phyloP scores from a whole-genome alignment of 2,888 invertebrate genomes.

The Liopterus haemorrhoidalis region DNA sequence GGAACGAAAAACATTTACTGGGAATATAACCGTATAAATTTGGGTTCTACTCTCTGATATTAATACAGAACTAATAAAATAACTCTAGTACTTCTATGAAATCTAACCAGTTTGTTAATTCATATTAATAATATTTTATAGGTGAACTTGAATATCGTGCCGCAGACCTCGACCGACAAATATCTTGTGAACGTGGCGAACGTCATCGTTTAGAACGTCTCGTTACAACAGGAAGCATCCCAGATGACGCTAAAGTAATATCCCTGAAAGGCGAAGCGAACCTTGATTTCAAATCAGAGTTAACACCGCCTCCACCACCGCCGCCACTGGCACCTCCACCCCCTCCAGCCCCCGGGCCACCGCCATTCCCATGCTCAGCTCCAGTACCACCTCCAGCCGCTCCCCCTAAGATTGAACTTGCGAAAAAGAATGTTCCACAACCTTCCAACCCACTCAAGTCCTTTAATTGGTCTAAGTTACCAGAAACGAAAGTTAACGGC shows the following conservation, averaged over 20 bases:
- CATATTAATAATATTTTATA: too few relatives aligned
- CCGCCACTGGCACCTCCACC: constrained; percentile 48
- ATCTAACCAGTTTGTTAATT: too few relatives aligned
- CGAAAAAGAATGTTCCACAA: constrained; percentile 85
- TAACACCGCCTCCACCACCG: constrained; percentile 40
- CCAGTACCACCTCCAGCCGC: constrained; percentile 54
- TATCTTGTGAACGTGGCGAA: constrained; percentile 74
- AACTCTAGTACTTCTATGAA: too few relatives aligned
- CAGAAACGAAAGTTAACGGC: constrained; percentile 83
- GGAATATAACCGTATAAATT: too few relatives aligned
- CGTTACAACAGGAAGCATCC: constrained; percentile 84
- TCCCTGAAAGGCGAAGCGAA: constrained; percentile 41
- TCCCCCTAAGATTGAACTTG: constrained; percentile 53
- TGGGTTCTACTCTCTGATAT: too few relatives aligned
- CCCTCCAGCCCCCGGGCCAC: constrained; percentile 54
- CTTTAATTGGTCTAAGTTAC: constrained; percentile 95
- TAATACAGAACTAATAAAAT: too few relatives aligned
- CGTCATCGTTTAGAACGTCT: constrained; percentile 75
- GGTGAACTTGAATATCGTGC: constrained; percentile 54
- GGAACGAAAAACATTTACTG: too few relatives aligned
- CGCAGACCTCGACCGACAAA: constrained; percentile 50
- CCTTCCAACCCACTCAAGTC: constrained; percentile 90
- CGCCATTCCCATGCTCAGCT: constrained; percentile 57
- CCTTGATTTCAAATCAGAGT: constrained; percentile 31
- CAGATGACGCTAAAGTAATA: constrained; percentile 84